phyloP scores from a whole-genome alignment of 1,140 invertebrate species.

The Chironomus tepperi region DNA sequence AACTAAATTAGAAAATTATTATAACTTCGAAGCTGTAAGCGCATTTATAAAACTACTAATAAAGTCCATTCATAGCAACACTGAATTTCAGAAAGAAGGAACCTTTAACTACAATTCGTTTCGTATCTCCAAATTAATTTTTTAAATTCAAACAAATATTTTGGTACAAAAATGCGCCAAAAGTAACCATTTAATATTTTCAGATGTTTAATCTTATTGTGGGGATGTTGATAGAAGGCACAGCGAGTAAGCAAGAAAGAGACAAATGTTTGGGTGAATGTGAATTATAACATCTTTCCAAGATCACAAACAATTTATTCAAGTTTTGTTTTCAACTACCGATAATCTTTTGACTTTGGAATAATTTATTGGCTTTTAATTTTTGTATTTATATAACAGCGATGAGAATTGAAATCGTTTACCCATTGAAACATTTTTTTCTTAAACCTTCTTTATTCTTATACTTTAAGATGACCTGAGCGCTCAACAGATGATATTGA shows the following conservation, averaged over 20 bases:
- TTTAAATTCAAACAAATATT: too few species aligned
- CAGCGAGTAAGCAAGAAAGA: neutral
- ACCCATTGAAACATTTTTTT: constrained; percentile 14
- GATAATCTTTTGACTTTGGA: constrained; percentile 13
- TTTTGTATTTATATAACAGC: neutral
- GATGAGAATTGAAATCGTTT: constrained; percentile 7
- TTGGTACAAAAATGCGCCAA: neutral
- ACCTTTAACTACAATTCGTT: too few species aligned
- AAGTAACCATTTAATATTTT: neutral
- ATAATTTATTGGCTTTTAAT: constrained; percentile 15
- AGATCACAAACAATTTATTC: constrained; percentile 9
- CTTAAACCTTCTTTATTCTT: constrained; percentile 1
- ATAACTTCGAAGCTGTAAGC: too few species aligned
- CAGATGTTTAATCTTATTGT: too few species aligned
- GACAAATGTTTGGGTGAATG: neutral
- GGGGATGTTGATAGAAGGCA: neutral
- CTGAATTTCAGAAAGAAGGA: too few species aligned
- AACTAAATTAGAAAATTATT: too few species aligned
- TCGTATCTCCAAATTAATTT: too few species aligned
- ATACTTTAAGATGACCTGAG: neutral
- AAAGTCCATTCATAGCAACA: too few species aligned
- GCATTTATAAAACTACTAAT: too few species aligned
- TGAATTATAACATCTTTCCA: constrained; percentile 9
- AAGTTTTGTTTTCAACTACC: constrained; percentile 4
- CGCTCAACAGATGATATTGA: constrained; percentile 12